phyloP scores from a whole-genome alignment of 2,113 vertebrate genomes.

The Oncorhynchus masou region DNA sequence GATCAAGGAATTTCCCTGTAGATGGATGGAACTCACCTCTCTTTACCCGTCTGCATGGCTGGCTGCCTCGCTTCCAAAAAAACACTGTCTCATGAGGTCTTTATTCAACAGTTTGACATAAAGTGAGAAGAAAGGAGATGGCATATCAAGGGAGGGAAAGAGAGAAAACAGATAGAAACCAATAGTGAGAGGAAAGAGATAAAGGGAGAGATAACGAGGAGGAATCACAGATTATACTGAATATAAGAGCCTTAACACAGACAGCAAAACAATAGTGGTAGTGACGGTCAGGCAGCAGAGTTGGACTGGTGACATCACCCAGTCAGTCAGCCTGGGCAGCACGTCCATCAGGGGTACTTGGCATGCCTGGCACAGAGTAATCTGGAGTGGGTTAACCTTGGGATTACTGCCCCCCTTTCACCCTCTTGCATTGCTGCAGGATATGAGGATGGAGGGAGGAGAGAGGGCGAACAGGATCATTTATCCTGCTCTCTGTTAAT shows the following conservation, averaged over 20 bases:
- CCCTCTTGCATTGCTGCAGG: neutral
- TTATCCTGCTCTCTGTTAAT: neutral
- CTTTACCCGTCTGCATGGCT: neutral
- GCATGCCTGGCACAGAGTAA: slow-evolving; percentile 12
- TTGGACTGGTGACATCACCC: slow-evolving; percentile 23
- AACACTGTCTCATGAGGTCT: neutral
- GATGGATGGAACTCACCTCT: neutral
- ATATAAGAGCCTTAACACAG: no score
- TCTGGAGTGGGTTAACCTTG: no score
- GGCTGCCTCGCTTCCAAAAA: slow-evolving; percentile 1
- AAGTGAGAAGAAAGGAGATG: neutral
- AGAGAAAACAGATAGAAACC: no score
- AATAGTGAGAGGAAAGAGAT: no score
- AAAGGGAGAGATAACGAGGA: no score
- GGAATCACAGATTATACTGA: no score
- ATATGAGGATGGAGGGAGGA: neutral
- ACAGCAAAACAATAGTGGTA: no score
- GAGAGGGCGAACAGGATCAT: neutral
- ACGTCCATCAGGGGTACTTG: slow-evolving; percentile 17
- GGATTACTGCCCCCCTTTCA: neutral
- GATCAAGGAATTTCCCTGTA: slow-evolving; percentile 9
- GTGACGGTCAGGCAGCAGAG: neutral
- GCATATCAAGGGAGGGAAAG: neutral
- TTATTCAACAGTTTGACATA: slow-evolving; percentile 4
- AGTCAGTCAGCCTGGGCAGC: neutral